Percentiles rank a stretch among this genome's conserved stretches.
Evolutionary conservation across 2,888 invertebrate genomes (phyloP).

Genomic region (Scaptomyza caliginosa): DNA sequence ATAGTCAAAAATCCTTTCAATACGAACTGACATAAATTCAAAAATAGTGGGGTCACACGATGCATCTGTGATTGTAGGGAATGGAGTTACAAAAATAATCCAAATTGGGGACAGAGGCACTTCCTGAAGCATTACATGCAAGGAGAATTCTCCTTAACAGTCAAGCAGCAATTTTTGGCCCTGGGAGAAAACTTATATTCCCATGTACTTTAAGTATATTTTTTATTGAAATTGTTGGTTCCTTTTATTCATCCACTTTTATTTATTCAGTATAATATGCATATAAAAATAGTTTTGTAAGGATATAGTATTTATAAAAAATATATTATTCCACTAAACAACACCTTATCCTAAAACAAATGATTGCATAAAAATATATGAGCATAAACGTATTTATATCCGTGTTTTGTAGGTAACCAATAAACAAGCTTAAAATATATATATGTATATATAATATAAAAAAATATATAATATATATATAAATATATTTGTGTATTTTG

Average conservation of each 20-base stretch:
- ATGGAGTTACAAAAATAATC: no score
- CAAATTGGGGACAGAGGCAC: no score
- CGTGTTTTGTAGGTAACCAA: slow-evolving; percentile 11
- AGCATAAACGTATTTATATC: slow-evolving; percentile 16
- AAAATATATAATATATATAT: slow-evolving; percentile 6
- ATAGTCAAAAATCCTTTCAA: no score
- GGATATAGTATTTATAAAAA: slow-evolving; percentile 30
- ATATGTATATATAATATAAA: not conserved
- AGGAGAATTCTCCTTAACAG: no score
- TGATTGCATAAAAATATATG: slow-evolving; percentile 55
- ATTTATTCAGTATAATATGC: slow-evolving; percentile 63
- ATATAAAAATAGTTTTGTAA: slow-evolving; percentile 69
- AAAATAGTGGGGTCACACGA: no score
- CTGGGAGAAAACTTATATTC: not conserved
- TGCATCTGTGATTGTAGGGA: no score
- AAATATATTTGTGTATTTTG: slow-evolving; percentile 26
- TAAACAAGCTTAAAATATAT: not conserved
- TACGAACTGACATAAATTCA: no score
- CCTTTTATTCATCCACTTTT: slow-evolving; percentile 76
- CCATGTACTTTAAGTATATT: no score
- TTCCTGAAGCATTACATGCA: no score
- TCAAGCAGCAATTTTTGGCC: no score
- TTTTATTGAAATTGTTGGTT: slow-evolving; percentile 46
- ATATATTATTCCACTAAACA: slow-evolving; percentile 56
- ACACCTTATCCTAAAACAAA: slow-evolving; percentile 77